Evolutionary conservation across 2,888 invertebrate genomes (phyloP), one percentile per base, ranked within the genome.

Genomic region (Hyles lineata): DNA sequence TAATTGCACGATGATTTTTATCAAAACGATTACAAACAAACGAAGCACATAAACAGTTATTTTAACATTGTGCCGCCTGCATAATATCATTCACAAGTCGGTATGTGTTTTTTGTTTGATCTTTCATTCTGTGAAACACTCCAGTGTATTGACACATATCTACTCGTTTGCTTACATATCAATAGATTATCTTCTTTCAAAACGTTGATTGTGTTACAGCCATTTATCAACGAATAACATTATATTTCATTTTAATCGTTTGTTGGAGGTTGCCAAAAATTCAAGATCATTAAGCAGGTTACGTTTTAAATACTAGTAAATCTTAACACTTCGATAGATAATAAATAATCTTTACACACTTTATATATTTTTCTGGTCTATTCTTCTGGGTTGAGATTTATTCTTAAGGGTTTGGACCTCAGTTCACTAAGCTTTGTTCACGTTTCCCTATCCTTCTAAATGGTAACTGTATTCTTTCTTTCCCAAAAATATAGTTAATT

Each of bases 31-130:
- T 63, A 72, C 21, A 70, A 75, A 77, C 76, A 76, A 76, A 73
- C 78, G 74, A 76, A 75, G 76, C 76, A 74, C 43, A 59, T 63
- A 71, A 78, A 78, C 77, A 76, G 76, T 81, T 81, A 78, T 73
- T 80, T 75, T 73, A 70, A 71, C 70, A 73, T 72, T 73, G 52
- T 73, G 70, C 73, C 67, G 55, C 72, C 73, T 72, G 72, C 72
- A 69, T 62, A 63, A 70, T 62, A 73, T 70, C 74, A n/a, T 74
- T 76, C 73, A 74, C 73, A 74, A 75, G 70, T 74, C n/a, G 43
- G 75, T 60, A 72, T 75, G 73, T 60, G 62, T 50, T 71, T n/a
- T 21, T 71, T 71, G 50, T 71, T 71, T 61, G 50, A 61, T 60
- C 29, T 61, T 61, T 50, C 29, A 61, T 71, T 71, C 71, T 50